A percentile compares a stretch with the other conserved stretches of the same genome.
These are phyloP conservation scores for Sycobia sp. DNA, from an alignment of 1,140 invertebrate genomes.

Conservation along the genomic window DNA sequence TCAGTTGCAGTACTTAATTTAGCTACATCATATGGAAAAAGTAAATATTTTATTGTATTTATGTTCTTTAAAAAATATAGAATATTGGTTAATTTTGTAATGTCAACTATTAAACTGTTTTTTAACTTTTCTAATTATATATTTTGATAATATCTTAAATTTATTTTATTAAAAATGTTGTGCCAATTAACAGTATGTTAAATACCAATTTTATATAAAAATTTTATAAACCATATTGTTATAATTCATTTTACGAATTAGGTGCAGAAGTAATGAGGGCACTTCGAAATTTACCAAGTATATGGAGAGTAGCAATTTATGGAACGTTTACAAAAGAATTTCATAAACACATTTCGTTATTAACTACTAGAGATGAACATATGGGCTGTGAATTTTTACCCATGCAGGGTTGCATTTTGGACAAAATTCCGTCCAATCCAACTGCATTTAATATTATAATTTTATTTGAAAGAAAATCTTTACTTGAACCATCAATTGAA, in stretches of 20 bases:
- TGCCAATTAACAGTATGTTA: background rate
- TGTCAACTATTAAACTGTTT: background rate
- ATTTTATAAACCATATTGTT: background rate
- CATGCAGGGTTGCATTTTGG: conserved; percentile 19
- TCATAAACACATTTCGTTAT: conserved; percentile 15
- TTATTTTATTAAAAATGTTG: too few relatives aligned
- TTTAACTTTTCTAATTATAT: background rate
- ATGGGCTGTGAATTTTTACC: conserved; percentile 27
- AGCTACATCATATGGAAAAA: conserved; percentile 25
- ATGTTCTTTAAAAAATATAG: conserved; percentile 3
- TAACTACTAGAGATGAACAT: conserved; percentile 12
- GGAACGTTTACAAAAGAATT: conserved; percentile 26
- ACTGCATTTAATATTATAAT: conserved; percentile 21
- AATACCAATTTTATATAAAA: background rate
- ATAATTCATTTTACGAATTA: background rate
- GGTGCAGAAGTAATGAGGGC: conserved; percentile 9
- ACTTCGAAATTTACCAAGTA: conserved; percentile 22
- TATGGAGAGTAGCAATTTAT: conserved; percentile 28
- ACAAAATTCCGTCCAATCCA: conserved; percentile 19
- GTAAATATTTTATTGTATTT: conserved; percentile 5
- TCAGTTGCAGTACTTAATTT: conserved; percentile 21
- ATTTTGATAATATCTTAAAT: background rate
- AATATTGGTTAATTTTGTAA: background rate
- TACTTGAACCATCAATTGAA: conserved; percentile 18
- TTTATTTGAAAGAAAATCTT: conserved; percentile 28